Base-by-base conservation (phyloP, 1,140 invertebrate genomes). In the Potamilus streckersoni region DNA sequence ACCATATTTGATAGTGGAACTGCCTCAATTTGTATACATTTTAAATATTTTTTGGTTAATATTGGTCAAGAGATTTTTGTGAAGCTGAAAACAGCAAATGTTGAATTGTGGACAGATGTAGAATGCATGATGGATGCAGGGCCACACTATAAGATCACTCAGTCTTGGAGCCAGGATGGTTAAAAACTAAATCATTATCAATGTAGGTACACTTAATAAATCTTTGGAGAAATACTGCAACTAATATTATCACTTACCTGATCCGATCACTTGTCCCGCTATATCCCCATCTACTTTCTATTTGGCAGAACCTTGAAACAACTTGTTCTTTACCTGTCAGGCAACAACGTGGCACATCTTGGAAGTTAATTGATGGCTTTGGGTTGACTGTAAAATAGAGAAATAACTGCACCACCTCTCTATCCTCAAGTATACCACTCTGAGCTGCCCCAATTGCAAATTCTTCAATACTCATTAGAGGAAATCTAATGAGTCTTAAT, bases 381-480 rank as follows among this genome's bases (percentile, higher is more conserved):
- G 94, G 91, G 93, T 95, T 80, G n/a, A 95, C 92, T 55, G 94
- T 95, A 82, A 95, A 96, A 89, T 96, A 94, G 5, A 96, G 91
- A 87, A 96, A 96, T 16, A 96, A 86, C 74, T 94, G 93, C 6
- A 96, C 94, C 14, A 94, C 91, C 87, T 96, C 94, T 77, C 93
- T 87, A 83, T 96, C 94, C 71, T 93, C 93, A 1, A 97, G 89
- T 23, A 97, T 89, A 19, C 94, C 93, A 82, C 85, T 85, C 76
- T 91, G 89, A 23, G 95, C 95, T 15, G 95, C 93, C 12, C 94
- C 94, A 83, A 93, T 92, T 0, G 95, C 95, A 90, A 97, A 97
- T 88, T 97, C 95, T 86, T 96, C 94, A 3, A 95, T 93, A 2
- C 93, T 94, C 95, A 97, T 97, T 6, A 96, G 89, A 6, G 96